phyloP scores from a whole-genome alignment of 2,888 invertebrate species.

The Athalia circularis region DNA sequence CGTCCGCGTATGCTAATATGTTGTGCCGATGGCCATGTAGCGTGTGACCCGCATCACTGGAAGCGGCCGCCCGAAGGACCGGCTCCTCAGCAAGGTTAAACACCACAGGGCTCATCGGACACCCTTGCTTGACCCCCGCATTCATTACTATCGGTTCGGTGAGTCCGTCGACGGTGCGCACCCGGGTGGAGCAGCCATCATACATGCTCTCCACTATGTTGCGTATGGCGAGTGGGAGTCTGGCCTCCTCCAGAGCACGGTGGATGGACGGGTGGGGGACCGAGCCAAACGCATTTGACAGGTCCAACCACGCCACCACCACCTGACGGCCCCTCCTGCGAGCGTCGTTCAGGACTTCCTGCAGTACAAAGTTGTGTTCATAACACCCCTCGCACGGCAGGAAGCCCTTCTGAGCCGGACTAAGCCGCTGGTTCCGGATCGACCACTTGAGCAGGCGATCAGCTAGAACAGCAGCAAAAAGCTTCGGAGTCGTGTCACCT shows the following conservation, averaged over 20 bases:
- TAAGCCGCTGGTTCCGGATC: constrained; percentile 44
- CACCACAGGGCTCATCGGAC: constrained; percentile 63
- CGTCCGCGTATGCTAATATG: constrained; percentile 42
- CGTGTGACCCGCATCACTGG: constrained; percentile 42
- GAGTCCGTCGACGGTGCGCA: constrained; percentile 46
- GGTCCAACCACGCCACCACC: constrained; percentile 67
- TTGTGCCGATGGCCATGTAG: constrained; percentile 21
- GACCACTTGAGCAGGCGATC: constrained; percentile 55
- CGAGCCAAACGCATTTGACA: constrained; percentile 69
- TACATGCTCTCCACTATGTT: constrained; percentile 53
- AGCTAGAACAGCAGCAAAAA: constrained; percentile 55
- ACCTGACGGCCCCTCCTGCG: constrained; percentile 48
- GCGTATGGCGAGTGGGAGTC: constrained; percentile 34
- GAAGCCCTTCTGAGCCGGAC: constrained; percentile 67
- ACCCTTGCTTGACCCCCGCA: constrained; percentile 66
- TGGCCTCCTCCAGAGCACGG: constrained; percentile 49
- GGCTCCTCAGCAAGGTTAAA: constrained; percentile 66
- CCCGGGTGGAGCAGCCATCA: constrained; percentile 49
- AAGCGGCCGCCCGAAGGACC: constrained; percentile 48
- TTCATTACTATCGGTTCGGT: constrained; percentile 52
- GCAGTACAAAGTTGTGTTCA: constrained; percentile 68
- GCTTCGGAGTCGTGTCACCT: constrained; percentile 56
- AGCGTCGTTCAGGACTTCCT: constrained; percentile 58
- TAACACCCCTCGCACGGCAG: constrained; percentile 63
- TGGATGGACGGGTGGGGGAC: constrained; percentile 63